Base-by-base conservation (phyloP, 2,113 vertebrate species). In the Chascanopsetta lugubris region DNA sequence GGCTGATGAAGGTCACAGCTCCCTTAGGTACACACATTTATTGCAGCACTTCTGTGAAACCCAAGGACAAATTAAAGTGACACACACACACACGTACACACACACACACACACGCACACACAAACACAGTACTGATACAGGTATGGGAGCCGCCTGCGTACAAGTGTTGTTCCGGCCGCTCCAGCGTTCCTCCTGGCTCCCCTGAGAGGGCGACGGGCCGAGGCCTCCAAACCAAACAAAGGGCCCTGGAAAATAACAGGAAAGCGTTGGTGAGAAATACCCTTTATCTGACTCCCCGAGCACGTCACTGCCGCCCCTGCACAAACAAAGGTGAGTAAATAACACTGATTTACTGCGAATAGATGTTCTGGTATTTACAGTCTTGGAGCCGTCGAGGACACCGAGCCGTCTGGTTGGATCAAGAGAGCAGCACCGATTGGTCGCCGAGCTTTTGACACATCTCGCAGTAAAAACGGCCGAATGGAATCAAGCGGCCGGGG, bases 201-300 rank as follows among this genome's bases (percentile, higher is more conserved):
- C 95, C 88, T 94, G 96, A 96, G 96, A 96, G 93, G n/a, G 92
- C 67, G 83, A 92, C 93, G 92, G 89, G 91, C 85, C 75, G 92
- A 92, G 93, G 92, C 86, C 94, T 92, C 91, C 89, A 91, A 91
- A 92, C 94, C 91, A 95, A 96, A 99, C 96, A 99, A 98, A 97
- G 96, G 94, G 72, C 59, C 88, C 90, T 94, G 91, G 92, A 93
- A 88, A 97, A 98, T 94, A 99, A 98, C 97, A 98, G 97, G 97
- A 99, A 98, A 93, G 94, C 91, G 90, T 94, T 96, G 95, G 97
- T 99, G 97, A 99, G 97, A 99, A 99, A 97, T 96, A 93, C 94
- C 93, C 95, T 90, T 76, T 92, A 95, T 94, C 95, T 96, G 94
- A 94, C 93, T 96, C 95, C 95, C 94, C 86, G 93, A 94, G 90